Conservation (phyloP, 2,113 vertebrate species). For the Edolisoma coerulescens region DNA sequence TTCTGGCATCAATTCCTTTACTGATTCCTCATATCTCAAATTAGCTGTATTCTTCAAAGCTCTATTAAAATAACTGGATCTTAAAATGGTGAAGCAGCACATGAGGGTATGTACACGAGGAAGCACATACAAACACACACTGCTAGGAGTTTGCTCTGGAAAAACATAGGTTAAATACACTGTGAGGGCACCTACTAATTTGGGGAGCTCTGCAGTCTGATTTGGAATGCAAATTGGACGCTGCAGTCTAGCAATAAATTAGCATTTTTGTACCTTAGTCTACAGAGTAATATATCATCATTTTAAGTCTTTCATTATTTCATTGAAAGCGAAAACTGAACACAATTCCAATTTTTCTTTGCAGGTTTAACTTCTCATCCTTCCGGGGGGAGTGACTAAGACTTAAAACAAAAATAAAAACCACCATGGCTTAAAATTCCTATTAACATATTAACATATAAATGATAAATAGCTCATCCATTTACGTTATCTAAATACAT, state of each 20-base stretch:
- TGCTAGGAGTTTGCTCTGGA: neutral
- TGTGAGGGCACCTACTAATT: conserved; percentile 23
- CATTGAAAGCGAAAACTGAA: neutral
- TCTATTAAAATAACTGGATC: neutral
- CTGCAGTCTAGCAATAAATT: conserved; percentile 71
- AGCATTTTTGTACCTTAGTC: conserved; percentile 63
- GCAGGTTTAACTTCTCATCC: neutral
- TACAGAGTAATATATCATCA: conserved; percentile 7
- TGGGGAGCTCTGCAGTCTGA: conserved; percentile 62
- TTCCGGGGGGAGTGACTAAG: neutral
- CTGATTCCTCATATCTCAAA: neutral
- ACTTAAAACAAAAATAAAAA: neutral
- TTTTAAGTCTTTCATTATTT: neutral
- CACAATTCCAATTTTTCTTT: neutral
- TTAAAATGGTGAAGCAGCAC: neutral
- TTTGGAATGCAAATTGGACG: conserved; percentile 74
- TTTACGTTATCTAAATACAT: neutral
- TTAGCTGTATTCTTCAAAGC: neutral
- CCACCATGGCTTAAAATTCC: neutral
- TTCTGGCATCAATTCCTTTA: neutral
- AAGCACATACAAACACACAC: neutral
- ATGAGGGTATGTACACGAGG: neutral
- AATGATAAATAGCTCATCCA: neutral
- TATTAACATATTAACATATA: neutral
- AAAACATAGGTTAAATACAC: conserved; percentile 49